Base-by-base conservation (phyloP, 2,113 vertebrate species). In the Melierax canorus region DNA sequence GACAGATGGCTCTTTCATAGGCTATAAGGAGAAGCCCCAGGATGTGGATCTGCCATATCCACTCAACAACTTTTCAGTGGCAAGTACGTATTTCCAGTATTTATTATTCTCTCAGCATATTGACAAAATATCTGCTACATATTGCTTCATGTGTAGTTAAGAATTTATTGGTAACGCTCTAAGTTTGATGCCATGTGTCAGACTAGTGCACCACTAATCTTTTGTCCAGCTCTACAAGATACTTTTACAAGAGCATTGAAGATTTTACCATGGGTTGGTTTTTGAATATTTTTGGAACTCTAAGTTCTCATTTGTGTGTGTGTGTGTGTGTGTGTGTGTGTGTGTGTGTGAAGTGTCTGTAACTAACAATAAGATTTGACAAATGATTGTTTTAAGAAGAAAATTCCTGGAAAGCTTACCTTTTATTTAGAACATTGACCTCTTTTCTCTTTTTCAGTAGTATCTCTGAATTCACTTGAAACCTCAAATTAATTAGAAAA, bases 11-110 rank as follows among this genome's bases (percentile, higher is more conserved):
- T 99, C 99, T 92, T 99, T 99, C 98, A 99, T 99, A 90, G 99
- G 99, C 96, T 99, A 99, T 97, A 99, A 99, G 98, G 99, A 99
- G 98, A 99, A 99, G 98, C 99, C 99, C 95, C 99, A 99, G 98
- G 99, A 99, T 96, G 99, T 99, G 94, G 99, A 99, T 98, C 98
- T 99, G 97, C 99, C 99, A 94, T 99, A 99, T 97, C 99, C 99
- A 72, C 99, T 99, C 96, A 99, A 99, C 98, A 99, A 99, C 98
- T 99, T 99, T 97, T 99, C 99, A 94, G 99, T 99, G 97, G 99
- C 99, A 98, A 99, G 99, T 99, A 99, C 32, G 99, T 97, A 83
- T 83, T 93, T 94, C 89, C 74, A 88, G 74, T 78, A 93, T 88
- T 94, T 94, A 94, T 90, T 95, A 87, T 86, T 93, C 71, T 91